Percentiles rank a stretch among this genome's conserved stretches.
phyloP scores from a whole-genome alignment of 2,888 invertebrate genomes.

The Tachina grossa region DNA sequence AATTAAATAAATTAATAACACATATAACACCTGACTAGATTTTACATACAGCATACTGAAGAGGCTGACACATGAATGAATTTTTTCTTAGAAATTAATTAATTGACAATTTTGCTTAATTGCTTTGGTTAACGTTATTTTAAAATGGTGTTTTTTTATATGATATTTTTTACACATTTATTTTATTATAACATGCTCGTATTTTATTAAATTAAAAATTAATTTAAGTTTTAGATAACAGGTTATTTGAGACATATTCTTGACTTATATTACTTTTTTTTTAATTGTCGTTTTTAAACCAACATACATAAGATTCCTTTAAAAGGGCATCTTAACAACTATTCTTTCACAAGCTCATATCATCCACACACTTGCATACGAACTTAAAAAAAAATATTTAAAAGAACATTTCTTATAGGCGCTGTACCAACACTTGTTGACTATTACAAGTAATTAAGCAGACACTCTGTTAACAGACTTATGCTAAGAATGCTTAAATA shows the following conservation, averaged over 20 bases:
- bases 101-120: background rate
- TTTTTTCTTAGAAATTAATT: background rate
- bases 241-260: no score
- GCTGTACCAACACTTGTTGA: conserved; percentile 43
- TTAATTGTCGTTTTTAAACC: no score
- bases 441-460: background rate
- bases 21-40: background rate
- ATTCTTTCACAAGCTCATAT: no score
- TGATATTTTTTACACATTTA: background rate
- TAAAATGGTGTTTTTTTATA: no score
- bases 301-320: no score
- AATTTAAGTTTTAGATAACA: no score
- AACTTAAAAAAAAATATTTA: no score
- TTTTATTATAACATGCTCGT: no score
- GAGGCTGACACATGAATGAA: background rate
- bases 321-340: no score
- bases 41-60: conserved; percentile 25
- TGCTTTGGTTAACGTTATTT: background rate
- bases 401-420: background rate
- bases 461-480: background rate
- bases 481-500: background rate
- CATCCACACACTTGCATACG: no score
- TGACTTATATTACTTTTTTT: no score
- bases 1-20: conserved; percentile 45
- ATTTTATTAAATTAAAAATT: no score